Conservation (phyloP, 1,140 invertebrate species). For the Pseudachorutes palmiensis region DNA sequence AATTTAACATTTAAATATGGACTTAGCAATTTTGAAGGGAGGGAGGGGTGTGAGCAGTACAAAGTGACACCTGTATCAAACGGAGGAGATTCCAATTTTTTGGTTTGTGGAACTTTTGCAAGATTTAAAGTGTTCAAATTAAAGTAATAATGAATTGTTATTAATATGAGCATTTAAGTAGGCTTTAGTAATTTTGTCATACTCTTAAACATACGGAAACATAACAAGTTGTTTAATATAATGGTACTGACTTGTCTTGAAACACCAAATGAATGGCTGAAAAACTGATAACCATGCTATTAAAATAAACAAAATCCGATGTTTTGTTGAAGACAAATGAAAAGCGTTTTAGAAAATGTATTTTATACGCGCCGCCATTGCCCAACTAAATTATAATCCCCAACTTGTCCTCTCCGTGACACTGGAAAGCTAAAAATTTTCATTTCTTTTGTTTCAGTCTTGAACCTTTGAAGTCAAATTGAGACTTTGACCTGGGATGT, state of each 20-base stretch:
- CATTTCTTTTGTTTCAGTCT: background rate
- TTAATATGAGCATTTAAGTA: no score
- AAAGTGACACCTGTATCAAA: background rate
- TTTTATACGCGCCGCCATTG: no score
- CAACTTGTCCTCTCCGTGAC: background rate
- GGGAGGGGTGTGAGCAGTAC: background rate
- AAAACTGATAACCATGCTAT: background rate
- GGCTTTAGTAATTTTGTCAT: background rate
- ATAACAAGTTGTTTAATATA: background rate
- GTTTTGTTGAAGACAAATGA: background rate
- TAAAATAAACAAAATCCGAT: background rate
- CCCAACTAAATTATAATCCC: no score
- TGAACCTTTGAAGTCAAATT: background rate
- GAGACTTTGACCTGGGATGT: background rate
- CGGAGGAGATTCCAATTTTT: no score
- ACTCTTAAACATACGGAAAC: background rate
- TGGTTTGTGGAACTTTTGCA: background rate
- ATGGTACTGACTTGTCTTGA: background rate
- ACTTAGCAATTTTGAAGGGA: no score
- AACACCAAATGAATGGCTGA: background rate
- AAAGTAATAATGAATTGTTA: no score
- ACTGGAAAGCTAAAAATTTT: background rate
- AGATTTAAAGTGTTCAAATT: background rate
- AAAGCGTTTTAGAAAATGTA: no score
- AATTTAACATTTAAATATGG: no score